Percentiles rank a stretch among this genome's conserved stretches.
These are phyloP conservation scores for Pedionomus torquatus DNA, from an alignment of 2,113 vertebrate species.

Conservation along the genomic window DNA sequence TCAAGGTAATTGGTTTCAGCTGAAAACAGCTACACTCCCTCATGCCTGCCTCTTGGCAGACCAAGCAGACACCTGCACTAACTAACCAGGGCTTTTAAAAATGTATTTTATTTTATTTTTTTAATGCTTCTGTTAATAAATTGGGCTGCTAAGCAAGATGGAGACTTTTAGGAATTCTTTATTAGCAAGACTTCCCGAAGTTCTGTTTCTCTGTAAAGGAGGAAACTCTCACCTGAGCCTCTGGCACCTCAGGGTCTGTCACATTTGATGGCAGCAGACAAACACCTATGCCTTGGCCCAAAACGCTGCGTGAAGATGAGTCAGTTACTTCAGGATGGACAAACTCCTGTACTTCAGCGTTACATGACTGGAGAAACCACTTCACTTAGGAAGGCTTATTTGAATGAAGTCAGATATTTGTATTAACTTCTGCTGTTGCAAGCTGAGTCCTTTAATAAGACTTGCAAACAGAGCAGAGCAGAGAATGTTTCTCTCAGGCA, in stretches of 20 bases:
- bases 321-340: not conserved
- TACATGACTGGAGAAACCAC: not conserved
- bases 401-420: not conserved
- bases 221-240: not conserved
- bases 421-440: not conserved
- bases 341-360: not conserved
- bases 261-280: rapidly evolving
- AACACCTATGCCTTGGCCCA: not conserved
- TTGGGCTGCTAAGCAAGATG: not conserved
- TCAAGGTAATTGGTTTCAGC: conserved; percentile 12
- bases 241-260: not conserved
- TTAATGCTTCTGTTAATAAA: not conserved
- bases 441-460: not conserved
- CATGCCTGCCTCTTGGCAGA: not conserved
- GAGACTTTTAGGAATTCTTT: not conserved
- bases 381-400: not conserved
- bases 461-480: not conserved
- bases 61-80: not conserved
- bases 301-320: not conserved
- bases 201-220: not conserved
- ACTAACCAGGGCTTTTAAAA: not conserved
- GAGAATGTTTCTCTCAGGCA: not conserved
- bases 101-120: not conserved
- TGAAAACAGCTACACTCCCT: not conserved
- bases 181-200: not conserved